Base-by-base conservation (phyloP, 2,888 invertebrate genomes). In the Papilio elwesi region DNA sequence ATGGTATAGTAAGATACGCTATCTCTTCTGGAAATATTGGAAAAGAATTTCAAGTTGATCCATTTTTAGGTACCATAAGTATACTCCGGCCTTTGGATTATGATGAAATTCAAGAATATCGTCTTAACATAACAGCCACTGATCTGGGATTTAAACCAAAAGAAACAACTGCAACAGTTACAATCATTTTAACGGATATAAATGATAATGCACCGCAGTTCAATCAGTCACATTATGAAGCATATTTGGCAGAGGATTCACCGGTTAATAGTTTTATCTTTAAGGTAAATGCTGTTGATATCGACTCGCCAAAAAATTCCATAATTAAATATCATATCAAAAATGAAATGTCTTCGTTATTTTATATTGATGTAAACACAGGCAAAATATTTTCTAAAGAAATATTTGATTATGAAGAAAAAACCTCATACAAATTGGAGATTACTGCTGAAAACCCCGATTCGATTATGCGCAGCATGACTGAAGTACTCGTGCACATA, bases 171-270 rank as follows among this genome's bases (percentile, higher is more conserved):
- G 97, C 97, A 0, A 96, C 97, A 79, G 91, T 98, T 9, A 97
- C 97, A 0, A 96, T 99, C 0, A 97, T 96, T 69, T 94, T 99
- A 1, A 97, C 97, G 0, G 99, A 99, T 85, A 97, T 98, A 52
- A 99, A 98, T 83, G 98, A 99, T 83, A 98, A 99, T 87, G 96
- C 98, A 11, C 99, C 99, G 0, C 92, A 94, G 13, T 99, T 99
- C 83, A 96, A 97, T 86, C 96, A 97, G 84, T 94, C 95, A 0
- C 90, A 94, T 68, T 98, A 97, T 84, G 95, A 96, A 79, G 97
- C 97, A 0, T 97, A 95, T 83, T 90, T 99, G 59, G 95, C 96
- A 0, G 98, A 99, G 93, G 98, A 98, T 85, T 95, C 96, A 13
- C 96, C 96, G 0, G 89, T 96, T 0, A 96, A 96, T 69, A 96